Conservation (phyloP, 2,888 invertebrate species). For the Phengaris arion region DNA sequence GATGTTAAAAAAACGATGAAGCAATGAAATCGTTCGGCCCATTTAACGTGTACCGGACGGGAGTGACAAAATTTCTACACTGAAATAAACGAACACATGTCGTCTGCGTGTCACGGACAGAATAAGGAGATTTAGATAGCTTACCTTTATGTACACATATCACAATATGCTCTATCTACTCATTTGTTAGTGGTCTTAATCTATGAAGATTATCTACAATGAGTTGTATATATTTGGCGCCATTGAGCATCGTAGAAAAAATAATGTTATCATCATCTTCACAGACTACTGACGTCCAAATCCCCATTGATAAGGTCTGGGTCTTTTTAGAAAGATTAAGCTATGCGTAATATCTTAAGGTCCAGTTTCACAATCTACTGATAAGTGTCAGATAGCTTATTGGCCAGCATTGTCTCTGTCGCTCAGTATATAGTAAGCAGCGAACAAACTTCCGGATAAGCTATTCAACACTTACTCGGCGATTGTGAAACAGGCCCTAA, state of each 20-base stretch:
- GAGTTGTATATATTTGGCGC: background rate
- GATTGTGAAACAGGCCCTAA: no score
- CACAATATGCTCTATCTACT: background rate
- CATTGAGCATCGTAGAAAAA: background rate
- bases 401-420: no score
- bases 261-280: background rate
- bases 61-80: constrained; percentile 75
- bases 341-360: no score
- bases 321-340: background rate
- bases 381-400: no score
- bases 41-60: constrained; percentile 78
- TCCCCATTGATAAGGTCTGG: no score
- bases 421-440: no score
- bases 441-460: no score
- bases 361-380: no score
- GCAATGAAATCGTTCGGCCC: constrained; percentile 74
- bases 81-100: constrained; percentile 77
- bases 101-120: constrained; percentile 58
- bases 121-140: constrained; percentile 42
- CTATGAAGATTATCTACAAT: background rate
- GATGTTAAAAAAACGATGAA: constrained; percentile 61
- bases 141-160: constrained; percentile 14
- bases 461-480: no score
- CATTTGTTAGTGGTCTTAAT: background rate
- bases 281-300: background rate